Evolutionary conservation across 2,797 vertebrate species (phyloP), one percentile per base, ranked within the genome.

Genomic region (Lagocephalus sceleratus): DNA sequence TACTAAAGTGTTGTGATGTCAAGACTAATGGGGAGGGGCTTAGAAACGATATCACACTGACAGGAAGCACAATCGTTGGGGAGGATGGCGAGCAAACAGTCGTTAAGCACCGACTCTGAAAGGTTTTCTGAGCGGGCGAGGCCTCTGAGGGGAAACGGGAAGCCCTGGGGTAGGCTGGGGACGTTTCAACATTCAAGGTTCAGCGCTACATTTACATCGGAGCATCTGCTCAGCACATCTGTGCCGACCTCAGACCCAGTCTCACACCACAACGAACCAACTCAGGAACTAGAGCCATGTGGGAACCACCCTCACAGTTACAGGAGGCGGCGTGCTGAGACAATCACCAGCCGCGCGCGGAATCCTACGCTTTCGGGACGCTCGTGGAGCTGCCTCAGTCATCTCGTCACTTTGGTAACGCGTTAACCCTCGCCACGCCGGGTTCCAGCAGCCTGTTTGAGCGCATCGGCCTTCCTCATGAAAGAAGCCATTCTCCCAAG

Each of bases 1-100:
- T 57, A 77, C 54, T 23, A 71, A 41, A 14, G 11, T 61, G 35
- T 76, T 83, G 78, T 85, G 82, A 80, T 75, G 71, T 83, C 68
- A 83, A 82, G 82, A 85, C 80, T 73, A 67, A 60, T 63, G 60
- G 16, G 50, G 41, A 23, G 41, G 41, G 17, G 53, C 12, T 46
- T 20, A 19, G 46, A 51, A 47, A 11, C 14, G 1, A 52, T 29
- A 1, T 41, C 16, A 45, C 43, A 47, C 11, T 50, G 45, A 48
- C 55, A 43, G 51, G 52, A 50, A 57, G 42, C 2, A 16, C 6
- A 38, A 42, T 52, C 26, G 20, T 25, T 20, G 17, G 63, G 32
- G 44, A 47, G 29, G 2, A 20, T 25, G 20, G 0, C 9, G 57
- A 49, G 47, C 20, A 53, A 73, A 75, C 68, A 74, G 76, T 73